Percentiles rank a stretch among this genome's conserved stretches.
Conservation (phyloP, 2,113 vertebrate species). For the Bucco capensis region DNA sequence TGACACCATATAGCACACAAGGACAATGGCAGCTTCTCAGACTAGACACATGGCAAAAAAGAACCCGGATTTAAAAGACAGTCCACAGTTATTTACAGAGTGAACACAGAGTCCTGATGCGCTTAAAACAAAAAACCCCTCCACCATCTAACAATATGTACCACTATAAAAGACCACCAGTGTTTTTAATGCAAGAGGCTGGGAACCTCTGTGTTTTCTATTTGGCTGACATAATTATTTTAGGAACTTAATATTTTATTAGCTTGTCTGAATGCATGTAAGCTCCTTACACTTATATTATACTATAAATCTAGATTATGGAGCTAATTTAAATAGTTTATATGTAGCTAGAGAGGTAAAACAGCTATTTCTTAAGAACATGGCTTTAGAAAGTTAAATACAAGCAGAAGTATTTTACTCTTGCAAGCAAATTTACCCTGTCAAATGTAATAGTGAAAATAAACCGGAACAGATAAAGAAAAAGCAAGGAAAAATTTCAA, state of each 20-base stretch:
- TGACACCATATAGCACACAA: not conserved
- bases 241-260: conserved; percentile 49
- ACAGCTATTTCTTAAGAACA: conserved; percentile 1
- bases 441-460: not conserved
- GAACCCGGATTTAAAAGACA: not conserved
- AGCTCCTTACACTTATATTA: conserved; percentile 11
- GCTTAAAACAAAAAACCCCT: not conserved
- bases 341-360: not conserved
- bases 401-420: not conserved
- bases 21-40: not conserved
- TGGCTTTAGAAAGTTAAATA: not conserved
- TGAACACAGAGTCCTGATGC: not conserved
- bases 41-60: not conserved
- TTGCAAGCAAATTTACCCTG: not conserved
- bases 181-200: not conserved
- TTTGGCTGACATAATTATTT: conserved; percentile 35
- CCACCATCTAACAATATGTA: not conserved
- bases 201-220: not conserved
- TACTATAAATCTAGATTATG: conserved; percentile 25
- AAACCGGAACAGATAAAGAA: not conserved
- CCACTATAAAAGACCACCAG: not conserved
- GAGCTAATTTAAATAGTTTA: conserved; percentile 26
- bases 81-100: not conserved
- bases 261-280: not conserved
- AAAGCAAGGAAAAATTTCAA: not conserved